Percentiles rank a stretch among this genome's conserved stretches.
phyloP scores from a whole-genome alignment of 2,113 vertebrate species.

The Heliornis fulica region DNA sequence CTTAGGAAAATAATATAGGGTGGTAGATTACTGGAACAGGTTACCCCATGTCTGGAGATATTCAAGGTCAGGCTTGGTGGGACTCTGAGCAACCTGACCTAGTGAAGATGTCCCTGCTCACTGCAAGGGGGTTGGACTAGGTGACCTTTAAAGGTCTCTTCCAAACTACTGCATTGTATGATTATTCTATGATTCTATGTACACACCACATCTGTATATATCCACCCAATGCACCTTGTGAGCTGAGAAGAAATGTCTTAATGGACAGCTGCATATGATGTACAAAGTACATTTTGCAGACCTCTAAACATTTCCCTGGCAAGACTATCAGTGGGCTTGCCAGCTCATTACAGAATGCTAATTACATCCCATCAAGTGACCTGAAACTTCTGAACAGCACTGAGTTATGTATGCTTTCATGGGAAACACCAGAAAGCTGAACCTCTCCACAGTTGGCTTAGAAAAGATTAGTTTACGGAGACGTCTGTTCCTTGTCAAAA shows the following conservation, averaged over 20 bases:
- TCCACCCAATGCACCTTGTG: background rate
- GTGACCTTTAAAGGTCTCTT: too few species aligned
- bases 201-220: accelerated
- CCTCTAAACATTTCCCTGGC: background rate
- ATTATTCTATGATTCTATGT: too few species aligned
- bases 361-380: constrained; percentile 16
- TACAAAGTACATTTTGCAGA: background rate
- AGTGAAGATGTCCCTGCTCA: too few species aligned
- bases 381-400: constrained; percentile 11
- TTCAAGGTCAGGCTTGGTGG: too few species aligned
- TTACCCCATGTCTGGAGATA: too few species aligned
- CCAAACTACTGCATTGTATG: too few species aligned
- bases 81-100: too few species aligned
- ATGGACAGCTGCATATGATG: background rate
- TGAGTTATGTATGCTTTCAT: background rate
- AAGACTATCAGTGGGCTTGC: background rate
- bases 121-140: too few species aligned
- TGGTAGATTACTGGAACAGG: too few species aligned
- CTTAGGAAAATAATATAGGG: too few species aligned
- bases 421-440: constrained; percentile 31
- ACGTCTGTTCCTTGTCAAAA: constrained; percentile 47
- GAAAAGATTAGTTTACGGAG: constrained; percentile 31
- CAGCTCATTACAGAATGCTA: constrained; percentile 20
- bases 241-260: background rate
- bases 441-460: background rate